These are phyloP conservation scores for Ochropleura leucogaster DNA, from an alignment of 2,888 invertebrate genomes.

Conservation along the genomic window DNA sequence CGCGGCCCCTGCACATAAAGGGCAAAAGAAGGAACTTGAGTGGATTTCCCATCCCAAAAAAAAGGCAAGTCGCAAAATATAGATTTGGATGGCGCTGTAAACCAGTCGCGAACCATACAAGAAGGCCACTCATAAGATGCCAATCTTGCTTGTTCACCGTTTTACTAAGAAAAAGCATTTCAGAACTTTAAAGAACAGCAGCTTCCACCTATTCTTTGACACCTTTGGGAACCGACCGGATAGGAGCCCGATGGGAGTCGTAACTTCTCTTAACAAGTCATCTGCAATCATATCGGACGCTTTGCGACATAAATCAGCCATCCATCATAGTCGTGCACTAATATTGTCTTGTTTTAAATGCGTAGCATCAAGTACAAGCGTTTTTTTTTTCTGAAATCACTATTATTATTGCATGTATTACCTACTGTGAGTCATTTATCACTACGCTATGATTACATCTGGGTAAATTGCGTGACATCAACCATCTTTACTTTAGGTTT, in stretches of 20 bases:
- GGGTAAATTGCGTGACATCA: constrained; percentile 54
- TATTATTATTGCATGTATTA: constrained; percentile 19
- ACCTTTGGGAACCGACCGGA: not conserved
- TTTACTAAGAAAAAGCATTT: constrained; percentile 1
- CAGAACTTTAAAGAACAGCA: not conserved
- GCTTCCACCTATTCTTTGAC: not conserved
- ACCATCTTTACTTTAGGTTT: constrained; percentile 49
- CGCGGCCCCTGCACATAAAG: no score
- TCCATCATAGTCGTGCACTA: not conserved
- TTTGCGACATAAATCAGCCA: not conserved
- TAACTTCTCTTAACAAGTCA: not conserved
- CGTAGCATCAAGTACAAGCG: not conserved
- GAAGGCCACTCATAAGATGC: not conserved
- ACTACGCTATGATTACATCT: constrained; percentile 53
- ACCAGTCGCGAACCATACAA: not conserved
- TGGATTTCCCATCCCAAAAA: no score
- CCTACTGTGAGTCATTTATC: constrained; percentile 53
- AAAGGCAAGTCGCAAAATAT: not conserved
- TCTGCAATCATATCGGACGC: not conserved
- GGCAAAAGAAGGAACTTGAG: no score
- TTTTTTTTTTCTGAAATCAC: constrained; percentile 24
- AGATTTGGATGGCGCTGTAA: not conserved
- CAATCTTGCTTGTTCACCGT: not conserved
- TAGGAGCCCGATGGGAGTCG: not conserved
- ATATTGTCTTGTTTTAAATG: constrained; percentile 8